These are phyloP conservation scores for Drosophila mimica DNA, from an alignment of 2,888 invertebrate genomes.

Conservation along the genomic window DNA sequence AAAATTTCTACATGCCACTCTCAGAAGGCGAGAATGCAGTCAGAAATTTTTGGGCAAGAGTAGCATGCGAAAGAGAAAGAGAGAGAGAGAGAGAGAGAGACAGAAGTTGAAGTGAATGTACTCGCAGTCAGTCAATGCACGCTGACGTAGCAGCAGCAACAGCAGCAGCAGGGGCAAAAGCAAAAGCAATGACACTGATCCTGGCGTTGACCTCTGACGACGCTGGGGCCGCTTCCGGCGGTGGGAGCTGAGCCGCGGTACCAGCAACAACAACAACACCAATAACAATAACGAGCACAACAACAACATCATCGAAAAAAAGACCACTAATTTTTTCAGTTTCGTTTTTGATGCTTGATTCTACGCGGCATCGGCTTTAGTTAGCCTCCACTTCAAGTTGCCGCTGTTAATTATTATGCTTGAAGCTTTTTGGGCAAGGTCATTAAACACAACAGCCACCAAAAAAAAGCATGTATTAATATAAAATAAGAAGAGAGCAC, in stretches of 20 bases:
- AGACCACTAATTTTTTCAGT: constrained; percentile 42
- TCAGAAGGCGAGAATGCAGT: neutral
- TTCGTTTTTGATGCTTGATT: constrained; percentile 71
- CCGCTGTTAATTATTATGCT: constrained; percentile 78
- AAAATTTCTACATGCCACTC: constrained; percentile 9
- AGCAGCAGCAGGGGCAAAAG: constrained; percentile 60
- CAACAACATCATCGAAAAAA: constrained; percentile 15
- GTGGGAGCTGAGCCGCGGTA: constrained; percentile 22
- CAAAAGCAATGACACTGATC: constrained; percentile 78
- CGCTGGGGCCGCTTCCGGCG: constrained; percentile 53
- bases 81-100: constrained; percentile 9
- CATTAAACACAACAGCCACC: constrained; percentile 66
- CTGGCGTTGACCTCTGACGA: constrained; percentile 75
- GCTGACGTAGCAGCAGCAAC: constrained; percentile 37
- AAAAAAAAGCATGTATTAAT: constrained; percentile 14
- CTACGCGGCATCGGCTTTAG: constrained; percentile 63
- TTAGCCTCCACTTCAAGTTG: constrained; percentile 61
- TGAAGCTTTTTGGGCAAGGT: constrained; percentile 82
- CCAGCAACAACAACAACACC: constrained; percentile 7
- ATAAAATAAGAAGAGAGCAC: constrained; percentile 48
- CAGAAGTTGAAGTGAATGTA: constrained; percentile 65
- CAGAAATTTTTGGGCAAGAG: constrained; percentile 45
- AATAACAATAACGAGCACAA: neutral
- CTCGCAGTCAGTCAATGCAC: constrained; percentile 63
- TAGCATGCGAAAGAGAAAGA: constrained; percentile 1